These are phyloP conservation scores for Noctua janthe DNA, from an alignment of 2,888 invertebrate genomes.

Conservation along the genomic window DNA sequence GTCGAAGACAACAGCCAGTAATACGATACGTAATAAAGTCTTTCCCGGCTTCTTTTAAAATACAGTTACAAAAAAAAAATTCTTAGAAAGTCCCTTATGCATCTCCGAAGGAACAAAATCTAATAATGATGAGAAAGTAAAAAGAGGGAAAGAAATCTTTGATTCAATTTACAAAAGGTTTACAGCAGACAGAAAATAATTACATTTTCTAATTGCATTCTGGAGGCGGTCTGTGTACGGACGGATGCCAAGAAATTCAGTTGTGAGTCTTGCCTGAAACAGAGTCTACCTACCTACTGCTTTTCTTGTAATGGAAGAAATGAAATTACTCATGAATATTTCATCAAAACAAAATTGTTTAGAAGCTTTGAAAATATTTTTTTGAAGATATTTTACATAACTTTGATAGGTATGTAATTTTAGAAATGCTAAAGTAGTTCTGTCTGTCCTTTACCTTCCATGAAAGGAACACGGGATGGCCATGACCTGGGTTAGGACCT, in stretches of 20 bases:
- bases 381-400: neutral
- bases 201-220: constrained; percentile 55
- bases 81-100: neutral
- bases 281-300: constrained; percentile 4
- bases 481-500: neutral
- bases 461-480: no score
- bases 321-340: neutral
- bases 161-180: constrained; percentile 44
- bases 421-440: neutral
- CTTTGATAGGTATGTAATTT: neutral
- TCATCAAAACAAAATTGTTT: neutral
- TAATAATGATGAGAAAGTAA: constrained; percentile 8
- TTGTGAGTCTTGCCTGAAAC: neutral
- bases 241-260: constrained; percentile 32
- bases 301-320: neutral
- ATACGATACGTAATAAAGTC: neutral
- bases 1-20: neutral
- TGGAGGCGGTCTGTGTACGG: constrained; percentile 31
- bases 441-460: neutral
- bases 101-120: constrained; percentile 1
- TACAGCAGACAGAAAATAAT: constrained; percentile 46
- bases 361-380: neutral
- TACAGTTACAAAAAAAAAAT: neutral
- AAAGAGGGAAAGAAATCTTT: constrained; percentile 12
- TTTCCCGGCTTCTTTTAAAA: neutral